Evolutionary conservation across 2,888 invertebrate genomes (phyloP).

Genomic region (Pheosia gnoma): DNA sequence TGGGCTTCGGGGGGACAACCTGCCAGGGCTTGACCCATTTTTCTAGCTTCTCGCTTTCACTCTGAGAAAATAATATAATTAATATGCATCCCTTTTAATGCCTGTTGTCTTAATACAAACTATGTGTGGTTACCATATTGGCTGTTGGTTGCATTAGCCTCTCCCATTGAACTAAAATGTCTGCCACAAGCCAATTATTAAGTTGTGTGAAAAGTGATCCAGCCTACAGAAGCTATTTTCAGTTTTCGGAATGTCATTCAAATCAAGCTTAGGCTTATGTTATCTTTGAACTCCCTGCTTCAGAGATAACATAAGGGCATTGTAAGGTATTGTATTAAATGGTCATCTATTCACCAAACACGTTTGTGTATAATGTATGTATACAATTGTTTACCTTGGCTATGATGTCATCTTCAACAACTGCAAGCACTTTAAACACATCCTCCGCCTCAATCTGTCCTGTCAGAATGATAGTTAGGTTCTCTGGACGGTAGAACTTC

Average conservation of each 20-base stretch:
- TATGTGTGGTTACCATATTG: no score
- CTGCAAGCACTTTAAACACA: conserved; percentile 88
- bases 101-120: neutral
- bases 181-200: no score
- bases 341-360: neutral
- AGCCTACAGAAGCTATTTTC: no score
- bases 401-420: conserved; percentile 90
- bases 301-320: no score
- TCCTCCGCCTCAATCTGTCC: conserved; percentile 91
- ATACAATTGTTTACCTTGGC: conserved; percentile 77
- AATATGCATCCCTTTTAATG: neutral
- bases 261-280: no score
- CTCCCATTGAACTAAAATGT: no score
- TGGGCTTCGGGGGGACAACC: conserved; percentile 86
- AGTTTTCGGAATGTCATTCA: no score
- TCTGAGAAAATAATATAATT: conserved; percentile 40
- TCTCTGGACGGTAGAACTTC: conserved; percentile 94
- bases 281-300: no score
- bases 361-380: no score
- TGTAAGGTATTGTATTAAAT: neutral
- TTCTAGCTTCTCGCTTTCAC: conserved; percentile 62
- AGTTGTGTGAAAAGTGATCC: no score
- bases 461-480: conserved; percentile 92
- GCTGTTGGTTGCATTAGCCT: no score
- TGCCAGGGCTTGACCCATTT: conserved; percentile 91